A percentile compares a stretch with the other conserved stretches of the same genome.
Conservation (phyloP, 2,797 vertebrate genomes). For the Benthosema pterotum region DNA sequence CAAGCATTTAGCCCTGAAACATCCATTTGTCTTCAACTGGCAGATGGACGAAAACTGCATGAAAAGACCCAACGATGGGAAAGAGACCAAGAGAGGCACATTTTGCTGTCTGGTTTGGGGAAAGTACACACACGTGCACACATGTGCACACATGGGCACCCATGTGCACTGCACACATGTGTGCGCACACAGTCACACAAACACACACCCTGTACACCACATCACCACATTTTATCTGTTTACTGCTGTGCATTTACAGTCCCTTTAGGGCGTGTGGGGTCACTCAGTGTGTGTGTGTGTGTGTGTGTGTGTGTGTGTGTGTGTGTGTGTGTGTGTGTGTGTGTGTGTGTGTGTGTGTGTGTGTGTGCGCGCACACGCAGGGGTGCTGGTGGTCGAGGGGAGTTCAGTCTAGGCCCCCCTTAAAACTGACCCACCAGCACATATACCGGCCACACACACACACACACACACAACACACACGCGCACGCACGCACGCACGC, state of each 20-base stretch:
- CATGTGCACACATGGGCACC: slow-evolving; percentile 11
- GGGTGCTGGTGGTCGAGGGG: slow-evolving; percentile 53
- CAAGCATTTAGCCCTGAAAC: slow-evolving; percentile 80
- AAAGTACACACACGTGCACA: too few relatives aligned
- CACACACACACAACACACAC: slow-evolving; percentile 20
- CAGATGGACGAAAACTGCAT: slow-evolving; percentile 66
- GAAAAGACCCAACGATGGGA: slow-evolving; percentile 74
- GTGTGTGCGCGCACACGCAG: neutral
- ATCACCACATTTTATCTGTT: slow-evolving; percentile 65
- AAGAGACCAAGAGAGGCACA: slow-evolving; percentile 53
- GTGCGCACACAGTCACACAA: slow-evolving; percentile 20
- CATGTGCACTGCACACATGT: neutral
- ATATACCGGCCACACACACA: slow-evolving; percentile 40
- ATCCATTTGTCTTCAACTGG: slow-evolving; percentile 72
- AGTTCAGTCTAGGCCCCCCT: slow-evolving; percentile 72
- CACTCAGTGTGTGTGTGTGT: slow-evolving; percentile 43
- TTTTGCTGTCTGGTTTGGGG: slow-evolving; percentile 71
- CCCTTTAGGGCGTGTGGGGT: slow-evolving; percentile 67
- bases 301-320: slow-evolving; percentile 30
- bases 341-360: slow-evolving; percentile 36
- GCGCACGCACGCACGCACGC: slow-evolving; percentile 11
- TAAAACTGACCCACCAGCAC: slow-evolving; percentile 20
- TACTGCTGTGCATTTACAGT: slow-evolving; percentile 81
- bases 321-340: slow-evolving; percentile 29
- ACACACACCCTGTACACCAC: slow-evolving; percentile 14